Evolutionary conservation across 2,797 vertebrate species (phyloP), one percentile per base, ranked within the genome.

Genomic region (Molossus alvarezi): DNA sequence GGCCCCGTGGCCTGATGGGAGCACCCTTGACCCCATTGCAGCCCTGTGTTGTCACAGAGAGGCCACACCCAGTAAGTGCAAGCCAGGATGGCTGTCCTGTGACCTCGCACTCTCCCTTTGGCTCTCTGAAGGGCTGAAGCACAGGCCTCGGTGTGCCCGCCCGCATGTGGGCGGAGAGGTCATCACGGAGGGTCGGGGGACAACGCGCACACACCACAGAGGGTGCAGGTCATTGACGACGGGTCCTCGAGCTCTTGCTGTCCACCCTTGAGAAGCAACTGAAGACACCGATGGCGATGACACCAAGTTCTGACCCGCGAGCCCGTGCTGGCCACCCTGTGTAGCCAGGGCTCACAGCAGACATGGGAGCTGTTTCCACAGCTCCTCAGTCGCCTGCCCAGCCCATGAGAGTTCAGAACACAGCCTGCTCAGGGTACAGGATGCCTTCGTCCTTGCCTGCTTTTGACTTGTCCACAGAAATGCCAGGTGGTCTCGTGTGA

Each of bases 321-420:
- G 45, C 48, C 45, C 13, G 4, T 14, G 2, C 45, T 23, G 72
- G 71, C 71, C 41, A 25, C 72, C 8, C 25, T 45, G 27, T 25
- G 8, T 29, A 14, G 25, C 41, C 41, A 14, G 27, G 1, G 9
- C 21, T 29, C 20, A 27, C 9, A 0, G 12, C 23, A 25, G 37
- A 9, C 75, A 21, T 1, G 3, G 64, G 55, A n/a, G 17, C 75
- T 62, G 17, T 79, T 23, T 80, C 13, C 17, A 14, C 18, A 2
- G 5, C 29, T 18, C 25, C 5, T 20, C 10, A 0, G 53, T 41
- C 29, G 0, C 2, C 55, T 3, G 23, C 20, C 15, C 1, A 15
- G 21, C 9, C 29, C 76, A n/a, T 12, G 12, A 14, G 25, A 4
- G 0, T 12, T 48, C 69, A 18, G 27, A 13, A 20, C 41, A 45